Evolutionary conservation across 2,797 vertebrate genomes (phyloP), one percentile per base, ranked within the genome.

Genomic region (Sebastes glaucus): DNA sequence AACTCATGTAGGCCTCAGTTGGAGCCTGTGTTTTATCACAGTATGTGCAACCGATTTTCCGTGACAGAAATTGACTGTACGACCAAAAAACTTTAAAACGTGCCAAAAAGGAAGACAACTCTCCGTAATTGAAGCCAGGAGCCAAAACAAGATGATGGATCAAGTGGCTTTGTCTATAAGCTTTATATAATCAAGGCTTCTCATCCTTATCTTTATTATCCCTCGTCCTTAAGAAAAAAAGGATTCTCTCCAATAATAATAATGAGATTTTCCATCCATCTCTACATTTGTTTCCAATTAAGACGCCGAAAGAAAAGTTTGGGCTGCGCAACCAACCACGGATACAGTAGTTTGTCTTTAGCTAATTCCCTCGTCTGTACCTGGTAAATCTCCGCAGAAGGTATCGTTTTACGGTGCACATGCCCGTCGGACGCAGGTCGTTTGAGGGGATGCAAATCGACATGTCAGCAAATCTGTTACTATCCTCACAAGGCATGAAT

Each of bases 281-380:
- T 80, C 73, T 79, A 62, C 88, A 92, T 91, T 93, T 92, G 93
- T 87, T 92, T 94, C 83, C 78, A 91, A 88, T 94, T 90, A 88
- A 85, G 81, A 73, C 59, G 28, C 52, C 5, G 42, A 74, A 14
- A 83, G 68, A 80, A 88, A 78, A 30, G 22, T 71, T 65, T 74
- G 73, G 60, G 62, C 73, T 68, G 35, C 81, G 16, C 53, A 74
- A 63, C 77, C 78, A 32, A 56, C 32, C 75, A 55, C 1, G 64
- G 64, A 81, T 67, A 74, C 69, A 83, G 77, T 73, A 88, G 90
- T 88, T 90, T 86, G 71, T 90, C 88, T 92, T 78, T 74, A 46
- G 64, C 77, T 89, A 82, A 86, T 84, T 83, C 74, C 27, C 35
- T 83, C 2, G 33, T 56, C 81, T 77, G 77, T 87, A 86, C 75